Base-by-base conservation (phyloP, 2,113 vertebrate species). In the Oophaga pumilio region DNA sequence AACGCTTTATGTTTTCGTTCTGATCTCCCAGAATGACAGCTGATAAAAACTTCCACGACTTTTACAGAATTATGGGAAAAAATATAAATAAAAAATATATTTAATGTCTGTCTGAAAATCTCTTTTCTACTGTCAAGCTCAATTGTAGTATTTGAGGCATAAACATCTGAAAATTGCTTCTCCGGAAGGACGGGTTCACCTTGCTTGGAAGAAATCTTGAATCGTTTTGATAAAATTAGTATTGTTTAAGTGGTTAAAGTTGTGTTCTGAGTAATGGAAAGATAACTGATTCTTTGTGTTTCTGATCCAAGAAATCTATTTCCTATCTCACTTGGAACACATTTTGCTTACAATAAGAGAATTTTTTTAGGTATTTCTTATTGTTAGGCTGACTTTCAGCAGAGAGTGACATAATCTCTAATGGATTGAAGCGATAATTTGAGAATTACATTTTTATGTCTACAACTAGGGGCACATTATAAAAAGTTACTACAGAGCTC, bases 161-260 rank as follows among this genome's bases (percentile, higher is more conserved):
- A 88, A 88, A 88, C 80, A 88, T 83, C 26, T 28, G 69, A 88
- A 88, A 88, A 82, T 83, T 88, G 79, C 86, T 60, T 69, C 86
- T 82, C 62, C 9, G 69, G 69, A 88, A 88, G 86, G 86, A 83
- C 86, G 28, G 60, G 68, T 76, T 88, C 86, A 88, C 86, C 86
- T 88, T 88, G 86, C 69, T 62, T 12, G 43, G 62, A 83, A 59
- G n/a, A 69, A 80, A 56, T 81, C 66, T 71, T 50, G 50, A 66
- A 52, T 60, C 28, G 22, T 26, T 87, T 82, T 82, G 76, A 83
- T 83, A 66, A 83, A 83, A 83, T 88, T 76, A 83, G 56, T 64
- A 50, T 83, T 82, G 64, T 86, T 86, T 57, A 56, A 59, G 24
- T n/a, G 20, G 24, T 13, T 33, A 52, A 66, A 56, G 76, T 87